Evolutionary conservation across 2,113 vertebrate species (phyloP).

Genomic region (Heptranchias perlo): DNA sequence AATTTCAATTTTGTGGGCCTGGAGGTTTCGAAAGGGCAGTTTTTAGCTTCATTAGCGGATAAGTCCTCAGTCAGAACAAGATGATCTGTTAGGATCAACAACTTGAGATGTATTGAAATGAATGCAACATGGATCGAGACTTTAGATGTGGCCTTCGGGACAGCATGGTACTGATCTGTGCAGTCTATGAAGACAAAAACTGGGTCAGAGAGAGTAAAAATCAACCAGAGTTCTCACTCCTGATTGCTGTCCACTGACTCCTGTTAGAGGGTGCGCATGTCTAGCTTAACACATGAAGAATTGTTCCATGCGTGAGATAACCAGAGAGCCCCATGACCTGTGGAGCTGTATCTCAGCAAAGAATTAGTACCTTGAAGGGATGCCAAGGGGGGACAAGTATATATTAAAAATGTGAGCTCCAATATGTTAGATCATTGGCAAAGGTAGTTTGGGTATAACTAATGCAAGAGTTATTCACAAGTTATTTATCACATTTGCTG

Average conservation of each 20-base stretch:
- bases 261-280: neutral
- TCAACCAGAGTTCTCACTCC: neutral
- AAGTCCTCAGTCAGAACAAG: neutral
- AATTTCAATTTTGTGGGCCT: neutral
- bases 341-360: no score
- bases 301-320: neutral
- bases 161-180: neutral
- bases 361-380: no score
- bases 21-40: neutral
- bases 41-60: neutral
- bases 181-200: neutral
- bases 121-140: neutral
- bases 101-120: neutral
- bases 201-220: neutral
- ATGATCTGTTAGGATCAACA: neutral
- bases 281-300: neutral
- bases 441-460: no score
- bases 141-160: neutral
- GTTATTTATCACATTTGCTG: no score
- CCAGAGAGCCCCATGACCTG: no score
- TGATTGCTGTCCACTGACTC: neutral
- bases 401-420: no score
- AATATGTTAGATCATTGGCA: no score
- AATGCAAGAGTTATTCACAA: no score
- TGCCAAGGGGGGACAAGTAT: no score